phyloP scores from a whole-genome alignment of 2,113 vertebrate species.

The Aspiorhynchus laticeps region DNA sequence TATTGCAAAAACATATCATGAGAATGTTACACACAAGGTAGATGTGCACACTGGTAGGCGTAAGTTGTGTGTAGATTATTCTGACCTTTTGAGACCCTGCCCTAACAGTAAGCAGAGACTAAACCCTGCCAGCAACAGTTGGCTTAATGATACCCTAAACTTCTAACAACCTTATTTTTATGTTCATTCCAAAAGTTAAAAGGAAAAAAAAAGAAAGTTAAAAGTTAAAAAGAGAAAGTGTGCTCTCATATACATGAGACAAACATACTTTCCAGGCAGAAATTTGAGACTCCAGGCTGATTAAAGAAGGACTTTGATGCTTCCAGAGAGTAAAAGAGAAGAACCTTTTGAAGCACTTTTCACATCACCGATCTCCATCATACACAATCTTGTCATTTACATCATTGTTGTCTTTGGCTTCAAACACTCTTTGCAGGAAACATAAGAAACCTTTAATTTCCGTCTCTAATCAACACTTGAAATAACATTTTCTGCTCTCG shows the following conservation, averaged over 20 bases:
- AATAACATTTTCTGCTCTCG: slow-evolving; percentile 23
- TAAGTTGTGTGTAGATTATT: background rate
- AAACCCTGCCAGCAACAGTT: background rate
- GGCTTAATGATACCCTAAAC: background rate
- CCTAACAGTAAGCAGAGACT: background rate
- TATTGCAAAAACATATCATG: background rate
- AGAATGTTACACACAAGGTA: background rate
- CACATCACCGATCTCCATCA: slow-evolving; percentile 6
- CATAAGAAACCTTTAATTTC: slow-evolving; percentile 16
- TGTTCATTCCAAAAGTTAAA: background rate
- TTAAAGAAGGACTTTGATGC: slow-evolving; percentile 34
- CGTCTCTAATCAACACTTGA: slow-evolving; percentile 9
- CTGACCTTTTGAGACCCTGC: background rate
- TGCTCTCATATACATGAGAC: slow-evolving; percentile 10
- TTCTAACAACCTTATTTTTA: background rate
- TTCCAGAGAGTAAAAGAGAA: slow-evolving; percentile 14
- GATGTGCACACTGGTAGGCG: background rate
- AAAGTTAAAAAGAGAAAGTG: background rate
- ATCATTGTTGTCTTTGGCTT: slow-evolving; percentile 14
- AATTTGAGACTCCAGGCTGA: background rate
- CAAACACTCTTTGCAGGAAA: background rate
- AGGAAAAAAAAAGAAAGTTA: background rate
- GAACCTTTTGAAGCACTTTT: slow-evolving; percentile 37
- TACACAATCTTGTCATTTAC: background rate
- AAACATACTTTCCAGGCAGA: background rate